A percentile compares a stretch with the other conserved stretches of the same genome.
Evolutionary conservation across 2,797 vertebrate genomes (phyloP).

Genomic region (Channallabes apus): DNA sequence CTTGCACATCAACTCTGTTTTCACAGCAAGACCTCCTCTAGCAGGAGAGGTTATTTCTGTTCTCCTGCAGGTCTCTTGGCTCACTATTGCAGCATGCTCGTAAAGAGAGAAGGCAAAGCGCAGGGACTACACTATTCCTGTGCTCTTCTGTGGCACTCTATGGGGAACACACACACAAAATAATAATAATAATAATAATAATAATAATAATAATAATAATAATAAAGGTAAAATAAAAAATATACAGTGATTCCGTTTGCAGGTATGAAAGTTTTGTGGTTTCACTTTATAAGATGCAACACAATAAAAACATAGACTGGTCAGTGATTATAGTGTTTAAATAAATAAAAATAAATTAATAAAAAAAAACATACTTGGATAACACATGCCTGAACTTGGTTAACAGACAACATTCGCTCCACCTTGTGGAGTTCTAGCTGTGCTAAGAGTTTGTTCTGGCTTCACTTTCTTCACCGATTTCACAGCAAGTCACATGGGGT

Average conservation of each 20-base stretch:
- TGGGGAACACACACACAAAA: constrained; percentile 12
- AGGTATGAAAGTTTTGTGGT: not conserved
- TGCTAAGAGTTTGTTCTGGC: constrained; percentile 35
- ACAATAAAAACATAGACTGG: not conserved
- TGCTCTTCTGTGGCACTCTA: constrained; percentile 19
- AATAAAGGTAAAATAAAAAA: not conserved
- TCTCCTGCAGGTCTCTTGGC: constrained; percentile 47
- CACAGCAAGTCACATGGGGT: constrained; percentile 35
- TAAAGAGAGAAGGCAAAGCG: constrained; percentile 33
- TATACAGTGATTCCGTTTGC: not conserved
- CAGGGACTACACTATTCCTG: constrained; percentile 37
- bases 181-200: not conserved
- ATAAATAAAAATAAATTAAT: too few relatives aligned
- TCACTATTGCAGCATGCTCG: constrained; percentile 38
- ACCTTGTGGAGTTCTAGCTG: not conserved
- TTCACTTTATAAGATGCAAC: not conserved
- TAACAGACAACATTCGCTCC: constrained; percentile 4
- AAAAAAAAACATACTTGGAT: not conserved
- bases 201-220: not conserved
- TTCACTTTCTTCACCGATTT: constrained; percentile 23
- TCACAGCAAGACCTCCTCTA: constrained; percentile 40
- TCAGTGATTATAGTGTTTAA: not conserved
- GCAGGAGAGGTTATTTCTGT: constrained; percentile 49
- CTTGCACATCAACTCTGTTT: constrained; percentile 49
- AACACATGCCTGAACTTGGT: not conserved